Conservation (phyloP, 2,797 vertebrate species). For the Urophycis tenuis region DNA sequence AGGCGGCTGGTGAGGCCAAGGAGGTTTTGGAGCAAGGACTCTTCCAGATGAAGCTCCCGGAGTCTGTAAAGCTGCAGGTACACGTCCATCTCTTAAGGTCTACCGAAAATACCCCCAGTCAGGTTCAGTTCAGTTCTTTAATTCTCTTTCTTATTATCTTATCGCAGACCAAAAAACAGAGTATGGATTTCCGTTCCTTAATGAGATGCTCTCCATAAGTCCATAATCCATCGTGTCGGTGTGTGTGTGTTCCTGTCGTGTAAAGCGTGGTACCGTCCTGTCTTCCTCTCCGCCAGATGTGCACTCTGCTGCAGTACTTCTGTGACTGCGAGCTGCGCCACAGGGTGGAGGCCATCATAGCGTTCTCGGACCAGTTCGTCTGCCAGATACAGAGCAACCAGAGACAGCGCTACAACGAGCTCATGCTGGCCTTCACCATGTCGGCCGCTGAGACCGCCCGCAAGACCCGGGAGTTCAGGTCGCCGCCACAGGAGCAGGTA, state of each 20-base stretch:
- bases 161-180: too few relatives aligned
- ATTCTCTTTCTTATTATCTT: not conserved
- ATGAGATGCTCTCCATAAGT: not conserved
- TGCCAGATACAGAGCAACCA: slow-evolving; percentile 84
- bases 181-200: too few relatives aligned
- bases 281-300: slow-evolving; percentile 74
- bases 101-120: not conserved
- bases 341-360: slow-evolving; percentile 86
- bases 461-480: slow-evolving; percentile 89
- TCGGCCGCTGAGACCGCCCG: slow-evolving; percentile 86
- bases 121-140: not conserved
- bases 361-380: slow-evolving; percentile 86
- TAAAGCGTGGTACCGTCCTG: not conserved
- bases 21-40: slow-evolving; percentile 79
- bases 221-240: too few relatives aligned
- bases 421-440: slow-evolving; percentile 90
- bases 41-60: slow-evolving; percentile 92
- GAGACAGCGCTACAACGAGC: slow-evolving; percentile 77
- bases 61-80: slow-evolving; percentile 95
- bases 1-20: slow-evolving; percentile 56
- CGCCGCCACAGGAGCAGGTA: slow-evolving; percentile 92
- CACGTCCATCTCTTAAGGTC: not conserved
- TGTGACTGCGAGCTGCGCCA: slow-evolving; percentile 93
- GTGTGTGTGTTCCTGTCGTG: too few relatives aligned
- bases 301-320: slow-evolving; percentile 89